Evolutionary conservation across 2,797 vertebrate species (phyloP), one percentile per base, ranked within the genome.

Genomic region (Spheniscus humboldti): DNA sequence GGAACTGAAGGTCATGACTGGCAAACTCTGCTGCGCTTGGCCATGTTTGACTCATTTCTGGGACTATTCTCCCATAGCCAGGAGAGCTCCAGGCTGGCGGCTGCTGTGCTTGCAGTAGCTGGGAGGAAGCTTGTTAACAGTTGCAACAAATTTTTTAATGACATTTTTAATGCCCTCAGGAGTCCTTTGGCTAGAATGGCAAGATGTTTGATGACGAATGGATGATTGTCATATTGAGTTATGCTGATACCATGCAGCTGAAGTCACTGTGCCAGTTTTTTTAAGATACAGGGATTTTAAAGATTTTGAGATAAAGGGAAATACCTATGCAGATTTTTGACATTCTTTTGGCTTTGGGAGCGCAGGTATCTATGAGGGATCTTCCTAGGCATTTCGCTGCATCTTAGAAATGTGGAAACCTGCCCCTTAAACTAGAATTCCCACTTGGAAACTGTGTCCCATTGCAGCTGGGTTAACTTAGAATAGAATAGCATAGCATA

Each of bases 161-260:
- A 31, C 31, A 41, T 41, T 16, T 41, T 41, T 16, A 41, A 7
- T 79, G 75, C 52, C 92, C 92, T 93, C 47, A 8, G 82, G 92
- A 88, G 45, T 8, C 41, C 50, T 73, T 82, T 39, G 14, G 50
- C 45, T 53, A 0, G 2, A 28, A 18, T 11, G n/a, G 17, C 71
- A 41, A 0, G 0, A 10, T 8, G 22, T 5, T 33, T 13, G 71
- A 7, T 82, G 78, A 39, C 0, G 2, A 52, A 25, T 10, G 31
- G 48, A 2, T 67, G 66, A 7, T 6, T 63, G 60, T 43, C 69
- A 5, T 11, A 0, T 8, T 16, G 76, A 73, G 37, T 47, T 75
- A 13, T 12, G 45, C 43, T 73, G 62, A 33, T 43, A 33, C 12
- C 43, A 13, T 9, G 6, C 59, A 39, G 77, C 60, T 67, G 53